phyloP scores from a whole-genome alignment of 2,113 vertebrate genomes.

The Glaucidium brasilianum region DNA sequence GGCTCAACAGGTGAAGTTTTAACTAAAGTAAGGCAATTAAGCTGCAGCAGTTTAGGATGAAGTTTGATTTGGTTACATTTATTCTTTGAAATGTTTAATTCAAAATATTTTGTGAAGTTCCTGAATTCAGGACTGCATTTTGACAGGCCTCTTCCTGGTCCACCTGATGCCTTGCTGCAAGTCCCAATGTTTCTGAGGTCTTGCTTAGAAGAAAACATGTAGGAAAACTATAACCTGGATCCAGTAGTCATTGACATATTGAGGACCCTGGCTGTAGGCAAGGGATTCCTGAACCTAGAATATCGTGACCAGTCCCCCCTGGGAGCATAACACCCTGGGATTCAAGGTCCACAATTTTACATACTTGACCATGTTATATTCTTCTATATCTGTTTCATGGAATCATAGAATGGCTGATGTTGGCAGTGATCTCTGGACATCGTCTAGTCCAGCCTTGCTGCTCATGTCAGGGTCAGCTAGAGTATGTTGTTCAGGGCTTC shows the following conservation, averaged over 20 bases:
- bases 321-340: neutral
- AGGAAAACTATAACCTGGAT: neutral
- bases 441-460: accelerated
- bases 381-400: neutral
- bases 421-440: neutral
- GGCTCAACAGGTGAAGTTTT: neutral
- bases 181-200: neutral
- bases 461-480: neutral
- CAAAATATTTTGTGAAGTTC: neutral
- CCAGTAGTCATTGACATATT: neutral
- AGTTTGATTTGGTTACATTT: neutral
- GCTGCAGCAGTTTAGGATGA: neutral
- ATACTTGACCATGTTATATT: neutral
- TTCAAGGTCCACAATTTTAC: neutral
- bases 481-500: neutral
- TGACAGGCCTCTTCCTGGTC: neutral
- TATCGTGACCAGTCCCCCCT: no score
- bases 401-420: neutral
- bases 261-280: neutral
- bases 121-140: neutral
- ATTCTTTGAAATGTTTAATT: neutral
- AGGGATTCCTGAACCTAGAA: neutral
- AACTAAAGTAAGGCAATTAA: neutral
- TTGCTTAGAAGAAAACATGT: neutral
- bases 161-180: neutral